Evolutionary conservation across 2,888 invertebrate species (phyloP).

Genomic region (Cryptus viduatorius): DNA sequence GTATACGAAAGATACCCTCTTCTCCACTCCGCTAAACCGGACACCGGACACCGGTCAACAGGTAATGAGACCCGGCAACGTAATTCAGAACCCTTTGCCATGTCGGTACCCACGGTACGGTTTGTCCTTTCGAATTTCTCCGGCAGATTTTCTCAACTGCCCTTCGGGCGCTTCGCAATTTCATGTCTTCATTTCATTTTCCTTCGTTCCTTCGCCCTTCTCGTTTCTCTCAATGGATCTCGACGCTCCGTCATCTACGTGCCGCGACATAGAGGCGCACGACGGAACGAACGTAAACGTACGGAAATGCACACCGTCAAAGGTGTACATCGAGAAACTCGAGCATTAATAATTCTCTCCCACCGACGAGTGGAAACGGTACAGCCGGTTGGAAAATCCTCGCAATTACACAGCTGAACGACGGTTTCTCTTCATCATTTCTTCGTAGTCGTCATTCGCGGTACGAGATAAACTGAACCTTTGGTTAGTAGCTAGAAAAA

Average conservation of each 20-base stretch:
- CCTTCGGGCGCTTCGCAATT: no score
- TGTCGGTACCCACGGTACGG: no score
- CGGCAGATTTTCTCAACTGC: no score
- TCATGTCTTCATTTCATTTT: not conserved
- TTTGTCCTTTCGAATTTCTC: no score
- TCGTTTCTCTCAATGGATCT: not conserved
- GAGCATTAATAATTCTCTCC: conserved; percentile 18
- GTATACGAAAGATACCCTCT: no score
- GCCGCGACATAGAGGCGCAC: not conserved
- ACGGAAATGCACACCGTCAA: not conserved
- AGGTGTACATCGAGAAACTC: not conserved
- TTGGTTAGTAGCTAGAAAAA: no score
- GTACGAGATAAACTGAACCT: not conserved
- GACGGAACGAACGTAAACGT: not conserved
- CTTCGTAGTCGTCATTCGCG: not conserved
- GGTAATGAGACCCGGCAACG: no score
- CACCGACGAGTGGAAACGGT: not conserved
- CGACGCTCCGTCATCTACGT: conserved; percentile 6
- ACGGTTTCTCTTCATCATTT: conserved; percentile 2
- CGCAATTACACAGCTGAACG: conserved; percentile 28
- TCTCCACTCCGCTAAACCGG: no score
- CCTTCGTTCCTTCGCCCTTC: not conserved
- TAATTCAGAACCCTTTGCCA: no score
- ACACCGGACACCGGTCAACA: no score
- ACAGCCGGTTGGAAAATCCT: conserved; percentile 18